These are phyloP conservation scores for Ramphastos sulfuratus DNA, from an alignment of 2,113 vertebrate genomes.

Conservation along the genomic window DNA sequence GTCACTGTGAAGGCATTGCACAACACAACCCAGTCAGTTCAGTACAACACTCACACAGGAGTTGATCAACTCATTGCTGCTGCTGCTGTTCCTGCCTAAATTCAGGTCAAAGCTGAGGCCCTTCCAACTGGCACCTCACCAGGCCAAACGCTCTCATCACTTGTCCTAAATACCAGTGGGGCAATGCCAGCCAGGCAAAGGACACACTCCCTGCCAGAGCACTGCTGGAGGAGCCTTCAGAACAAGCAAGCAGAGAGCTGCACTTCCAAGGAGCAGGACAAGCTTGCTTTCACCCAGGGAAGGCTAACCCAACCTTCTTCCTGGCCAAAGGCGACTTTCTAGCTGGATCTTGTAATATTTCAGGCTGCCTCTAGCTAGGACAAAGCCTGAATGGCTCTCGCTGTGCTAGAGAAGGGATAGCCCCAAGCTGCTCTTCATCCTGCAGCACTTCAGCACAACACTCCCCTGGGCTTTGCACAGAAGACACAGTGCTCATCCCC, in stretches of 20 bases:
- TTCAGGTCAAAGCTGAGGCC: not conserved
- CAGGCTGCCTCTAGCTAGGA: not conserved
- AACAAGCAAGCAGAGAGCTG: not conserved
- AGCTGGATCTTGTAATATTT: not conserved
- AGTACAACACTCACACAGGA: not conserved
- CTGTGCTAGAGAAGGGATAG: not conserved
- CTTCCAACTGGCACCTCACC: not conserved
- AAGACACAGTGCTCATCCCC: rapidly evolving
- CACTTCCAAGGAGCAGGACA: not conserved
- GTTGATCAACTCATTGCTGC: not conserved
- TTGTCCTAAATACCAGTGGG: not conserved
- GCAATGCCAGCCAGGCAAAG: rapidly evolving
- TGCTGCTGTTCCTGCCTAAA: not conserved
- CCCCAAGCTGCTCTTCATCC: not conserved
- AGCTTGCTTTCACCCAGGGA: rapidly evolving
- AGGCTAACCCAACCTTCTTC: not conserved
- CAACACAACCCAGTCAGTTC: not conserved
- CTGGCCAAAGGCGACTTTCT: not conserved
- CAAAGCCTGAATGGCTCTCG: not conserved
- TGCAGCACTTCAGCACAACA: rapidly evolving
- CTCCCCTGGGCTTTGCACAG: not conserved
- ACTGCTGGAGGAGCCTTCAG: not conserved
- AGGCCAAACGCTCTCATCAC: not conserved
- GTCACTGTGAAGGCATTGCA: constrained; percentile 23
- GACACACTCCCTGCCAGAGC: not conserved